Conservation (phyloP, 2,113 vertebrate genomes). For the Mus spicilegus region DNA sequence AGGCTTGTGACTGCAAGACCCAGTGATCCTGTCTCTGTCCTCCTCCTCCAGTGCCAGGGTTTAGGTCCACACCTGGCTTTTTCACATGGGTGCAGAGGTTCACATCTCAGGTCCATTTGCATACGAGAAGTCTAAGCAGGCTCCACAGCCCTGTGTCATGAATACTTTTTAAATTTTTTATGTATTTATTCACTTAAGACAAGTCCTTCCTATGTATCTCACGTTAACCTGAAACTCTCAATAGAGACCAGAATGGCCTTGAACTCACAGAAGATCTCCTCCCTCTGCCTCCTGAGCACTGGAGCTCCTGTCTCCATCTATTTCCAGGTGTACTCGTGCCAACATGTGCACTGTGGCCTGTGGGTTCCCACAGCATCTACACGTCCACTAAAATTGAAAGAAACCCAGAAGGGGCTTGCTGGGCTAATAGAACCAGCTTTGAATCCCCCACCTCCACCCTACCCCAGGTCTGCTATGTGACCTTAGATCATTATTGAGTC, state of each 20-base stretch:
- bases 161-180: background rate
- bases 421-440: background rate
- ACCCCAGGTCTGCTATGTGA: background rate
- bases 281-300: background rate
- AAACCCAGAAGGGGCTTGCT: accelerated
- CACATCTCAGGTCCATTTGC: background rate
- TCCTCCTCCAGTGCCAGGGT: background rate
- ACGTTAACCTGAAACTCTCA: background rate
- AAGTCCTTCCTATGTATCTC: too few relatives aligned
- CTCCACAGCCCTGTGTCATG: background rate
- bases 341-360: accelerated
- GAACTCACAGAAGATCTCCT: background rate
- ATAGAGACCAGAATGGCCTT: background rate
- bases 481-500: background rate
- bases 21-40: background rate
- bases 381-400: background rate
- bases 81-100: background rate
- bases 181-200: background rate
- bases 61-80: background rate
- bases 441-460: background rate
- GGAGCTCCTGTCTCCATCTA: too few relatives aligned
- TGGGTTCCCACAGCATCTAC: background rate
- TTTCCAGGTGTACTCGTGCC: background rate
- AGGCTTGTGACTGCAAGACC: background rate
- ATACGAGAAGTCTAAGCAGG: background rate